These are phyloP conservation scores for Eutolmus rufibarbis DNA, from an alignment of 2,888 invertebrate species.

Conservation along the genomic window DNA sequence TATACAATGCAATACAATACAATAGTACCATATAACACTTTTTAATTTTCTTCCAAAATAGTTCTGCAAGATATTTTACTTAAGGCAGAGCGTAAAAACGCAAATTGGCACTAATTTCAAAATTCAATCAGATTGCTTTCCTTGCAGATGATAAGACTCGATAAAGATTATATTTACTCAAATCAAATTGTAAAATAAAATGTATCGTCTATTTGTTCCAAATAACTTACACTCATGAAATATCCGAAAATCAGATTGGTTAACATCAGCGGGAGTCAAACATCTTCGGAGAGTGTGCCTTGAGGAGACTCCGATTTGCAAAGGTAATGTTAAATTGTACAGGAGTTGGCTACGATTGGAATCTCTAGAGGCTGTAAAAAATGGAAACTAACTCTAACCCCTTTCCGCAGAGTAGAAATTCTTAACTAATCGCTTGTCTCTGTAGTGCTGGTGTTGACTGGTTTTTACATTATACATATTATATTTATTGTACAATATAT, in stretches of 20 bases:
- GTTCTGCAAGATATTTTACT: neutral
- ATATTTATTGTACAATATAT: neutral
- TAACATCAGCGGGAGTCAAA: constrained; percentile 10
- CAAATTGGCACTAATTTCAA: neutral
- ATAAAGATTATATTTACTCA: neutral
- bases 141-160: neutral
- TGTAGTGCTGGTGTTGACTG: neutral
- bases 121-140: neutral
- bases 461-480: neutral
- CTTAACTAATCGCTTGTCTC: neutral
- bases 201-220: neutral
- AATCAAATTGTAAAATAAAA: neutral
- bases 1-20: neutral
- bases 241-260: constrained; percentile 11
- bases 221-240: neutral
- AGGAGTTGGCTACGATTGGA: neutral
- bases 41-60: neutral
- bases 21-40: neutral
- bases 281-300: constrained; percentile 14
- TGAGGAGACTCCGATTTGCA: neutral
- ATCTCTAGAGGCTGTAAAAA: neutral
- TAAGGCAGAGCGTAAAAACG: neutral
- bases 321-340: neutral
- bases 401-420: neutral
- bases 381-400: neutral